phyloP scores from a whole-genome alignment of 2,797 vertebrate genomes.

The Spinus pinus region DNA sequence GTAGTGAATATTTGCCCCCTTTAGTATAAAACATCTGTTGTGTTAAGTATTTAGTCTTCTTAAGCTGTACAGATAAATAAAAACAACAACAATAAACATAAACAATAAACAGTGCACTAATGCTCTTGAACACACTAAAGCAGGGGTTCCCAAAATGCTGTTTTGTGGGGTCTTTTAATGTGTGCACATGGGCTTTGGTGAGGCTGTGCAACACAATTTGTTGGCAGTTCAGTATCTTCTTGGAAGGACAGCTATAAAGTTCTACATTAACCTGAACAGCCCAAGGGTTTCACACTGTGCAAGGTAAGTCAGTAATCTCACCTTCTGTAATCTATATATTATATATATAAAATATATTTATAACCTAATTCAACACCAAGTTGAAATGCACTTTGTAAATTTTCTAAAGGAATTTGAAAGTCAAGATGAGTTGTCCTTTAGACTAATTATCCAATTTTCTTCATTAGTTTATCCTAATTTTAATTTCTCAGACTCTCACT shows the following conservation, averaged over 20 bases:
- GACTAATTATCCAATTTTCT: neutral
- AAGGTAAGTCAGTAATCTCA: neutral
- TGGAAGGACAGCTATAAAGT: neutral
- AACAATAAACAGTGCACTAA: neutral
- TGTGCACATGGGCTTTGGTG: rapidly evolving
- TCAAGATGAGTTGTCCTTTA: neutral
- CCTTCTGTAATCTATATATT: neutral
- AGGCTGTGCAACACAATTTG: neutral
- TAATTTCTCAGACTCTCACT: neutral
- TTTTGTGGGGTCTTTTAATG: neutral
- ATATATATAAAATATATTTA: neutral
- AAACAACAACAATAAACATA: neutral
- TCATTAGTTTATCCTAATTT: neutral
- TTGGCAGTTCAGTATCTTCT: neutral
- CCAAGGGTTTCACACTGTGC: neutral
- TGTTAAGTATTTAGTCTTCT: neutral
- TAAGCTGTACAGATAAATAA: neutral
- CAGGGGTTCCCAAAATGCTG: neutral
- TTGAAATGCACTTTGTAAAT: neutral
- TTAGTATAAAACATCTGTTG: neutral
- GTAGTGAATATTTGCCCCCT: neutral
- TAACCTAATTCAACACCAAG: neutral
- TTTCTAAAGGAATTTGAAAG: neutral
- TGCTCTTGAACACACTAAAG: neutral
- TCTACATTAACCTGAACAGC: neutral